These are phyloP conservation scores for Rhopalosiphum nymphaeae DNA, from an alignment of 2,888 invertebrate species.

Conservation along the genomic window DNA sequence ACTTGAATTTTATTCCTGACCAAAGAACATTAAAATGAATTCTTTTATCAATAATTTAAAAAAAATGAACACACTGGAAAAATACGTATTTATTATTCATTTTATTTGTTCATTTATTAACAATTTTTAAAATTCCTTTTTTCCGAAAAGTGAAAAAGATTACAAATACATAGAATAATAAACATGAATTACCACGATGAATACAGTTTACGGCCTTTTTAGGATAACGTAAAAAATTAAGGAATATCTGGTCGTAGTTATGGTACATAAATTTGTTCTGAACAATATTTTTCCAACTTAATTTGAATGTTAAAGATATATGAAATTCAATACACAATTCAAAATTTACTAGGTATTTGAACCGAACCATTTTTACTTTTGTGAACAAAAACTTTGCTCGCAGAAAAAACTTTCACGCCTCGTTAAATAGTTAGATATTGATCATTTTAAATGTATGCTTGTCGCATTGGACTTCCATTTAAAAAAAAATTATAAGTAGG, in stretches of 20 bases:
- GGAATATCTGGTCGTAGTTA: neutral
- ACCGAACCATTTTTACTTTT: neutral
- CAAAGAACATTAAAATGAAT: neutral
- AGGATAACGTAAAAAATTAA: neutral
- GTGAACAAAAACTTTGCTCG: neutral
- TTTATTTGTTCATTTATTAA: neutral
- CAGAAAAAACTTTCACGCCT: neutral
- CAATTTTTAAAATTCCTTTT: neutral
- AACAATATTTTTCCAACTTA: neutral
- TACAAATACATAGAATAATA: constrained; percentile 7
- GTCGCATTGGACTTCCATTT: neutral
- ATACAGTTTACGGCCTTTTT: neutral
- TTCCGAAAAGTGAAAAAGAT: neutral
- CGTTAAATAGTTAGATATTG: neutral
- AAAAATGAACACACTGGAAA: neutral
- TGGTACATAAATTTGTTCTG: neutral
- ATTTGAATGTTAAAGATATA: neutral
- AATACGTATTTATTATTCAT: neutral
- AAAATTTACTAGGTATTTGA: neutral
- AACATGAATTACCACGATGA: neutral
- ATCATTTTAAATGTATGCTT: neutral
- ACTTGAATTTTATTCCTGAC: neutral
- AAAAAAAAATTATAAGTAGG: too few species aligned
- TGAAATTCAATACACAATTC: neutral
- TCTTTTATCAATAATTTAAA: neutral